Evolutionary conservation across 2,113 vertebrate species (phyloP).

Genomic region (Embiotoca jacksoni): DNA sequence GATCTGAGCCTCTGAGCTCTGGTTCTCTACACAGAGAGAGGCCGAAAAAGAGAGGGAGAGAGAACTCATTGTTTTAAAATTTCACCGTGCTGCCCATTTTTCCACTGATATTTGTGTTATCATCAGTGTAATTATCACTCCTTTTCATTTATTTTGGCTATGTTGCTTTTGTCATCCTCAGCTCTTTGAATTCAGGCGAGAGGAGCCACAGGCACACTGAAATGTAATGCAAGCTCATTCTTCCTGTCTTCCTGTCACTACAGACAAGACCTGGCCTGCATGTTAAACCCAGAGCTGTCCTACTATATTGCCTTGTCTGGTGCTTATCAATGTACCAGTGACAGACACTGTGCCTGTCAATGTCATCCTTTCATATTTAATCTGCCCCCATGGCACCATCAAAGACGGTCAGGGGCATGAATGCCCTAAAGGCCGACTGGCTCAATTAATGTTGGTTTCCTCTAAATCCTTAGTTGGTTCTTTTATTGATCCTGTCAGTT

Average conservation of each 20-base stretch:
- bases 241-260: slow-evolving; percentile 36
- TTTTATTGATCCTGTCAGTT: slow-evolving; percentile 24
- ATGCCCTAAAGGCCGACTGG: background rate
- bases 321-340: slow-evolving; percentile 50
- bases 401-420: slow-evolving; percentile 23
- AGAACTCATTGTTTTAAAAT: slow-evolving; percentile 37
- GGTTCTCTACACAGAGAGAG: slow-evolving; percentile 37
- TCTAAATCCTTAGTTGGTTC: slow-evolving; percentile 8
- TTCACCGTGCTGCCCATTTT: slow-evolving; percentile 14
- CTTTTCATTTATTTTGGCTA: slow-evolving; percentile 31
- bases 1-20: slow-evolving; percentile 63
- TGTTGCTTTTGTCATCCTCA: slow-evolving; percentile 40
- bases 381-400: slow-evolving; percentile 25
- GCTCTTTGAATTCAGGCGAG: slow-evolving; percentile 44
- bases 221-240: slow-evolving; percentile 35
- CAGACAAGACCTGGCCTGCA: slow-evolving; percentile 56
- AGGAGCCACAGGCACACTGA: slow-evolving; percentile 10
- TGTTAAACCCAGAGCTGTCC: slow-evolving; percentile 46
- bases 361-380: slow-evolving; percentile 48
- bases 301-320: slow-evolving; percentile 35
- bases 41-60: background rate
- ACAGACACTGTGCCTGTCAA: slow-evolving; percentile 40
- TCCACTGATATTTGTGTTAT: slow-evolving; percentile 43
- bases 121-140: slow-evolving; percentile 30
- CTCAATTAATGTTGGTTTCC: slow-evolving; percentile 28